Base-by-base conservation (phyloP, 2,888 invertebrate species). In the Mythimna impura region DNA sequence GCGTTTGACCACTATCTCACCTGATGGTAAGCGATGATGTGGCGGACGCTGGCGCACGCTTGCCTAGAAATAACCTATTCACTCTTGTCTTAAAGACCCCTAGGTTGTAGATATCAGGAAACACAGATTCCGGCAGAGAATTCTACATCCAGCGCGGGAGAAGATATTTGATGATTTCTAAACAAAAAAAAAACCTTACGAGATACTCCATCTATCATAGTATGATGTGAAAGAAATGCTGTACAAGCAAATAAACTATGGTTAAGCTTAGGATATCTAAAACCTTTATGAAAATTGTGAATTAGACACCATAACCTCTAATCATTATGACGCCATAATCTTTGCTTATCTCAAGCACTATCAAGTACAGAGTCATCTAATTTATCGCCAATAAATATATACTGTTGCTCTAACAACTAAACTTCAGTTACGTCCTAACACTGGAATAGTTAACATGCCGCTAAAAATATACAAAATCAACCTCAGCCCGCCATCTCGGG, bases 401-500 rank as follows among this genome's bases (percentile, higher is more conserved):
- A 1, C 25, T 22, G n/a, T 22, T 50, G 17, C 25, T 47, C 1
- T 55, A 6, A 36, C 9, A 22, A 20, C 10, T 43, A 30, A 20
- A n/a, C 65, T 30, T 34, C 54, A 74, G 62, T 74, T 47, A 20
- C 30, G 22, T 22, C 8, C 40, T 12, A 62, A 76, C 14, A 14
- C 6, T 20, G 10, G 4, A 22, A 34, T 57, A 50, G 70, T 34
- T 60, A 87, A 76, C 70, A 91, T 91, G 91, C 81, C 88, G 64
- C 64, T 91, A n/a, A 83, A 81, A 22, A 66, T 92, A 20, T 85
- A 90, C 80, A 89, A 89, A 76, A 66, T 81, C 0, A 83, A 89
- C 62, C 83, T 76, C 2, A 91, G 91, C 40, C 90, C 92, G 0
- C 89, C 91, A 0, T 85, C 83, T 1, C 78, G 92, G n/a, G 85